Conservation (phyloP, 2,888 invertebrate genomes). For the Lycocerus yunnanus region DNA sequence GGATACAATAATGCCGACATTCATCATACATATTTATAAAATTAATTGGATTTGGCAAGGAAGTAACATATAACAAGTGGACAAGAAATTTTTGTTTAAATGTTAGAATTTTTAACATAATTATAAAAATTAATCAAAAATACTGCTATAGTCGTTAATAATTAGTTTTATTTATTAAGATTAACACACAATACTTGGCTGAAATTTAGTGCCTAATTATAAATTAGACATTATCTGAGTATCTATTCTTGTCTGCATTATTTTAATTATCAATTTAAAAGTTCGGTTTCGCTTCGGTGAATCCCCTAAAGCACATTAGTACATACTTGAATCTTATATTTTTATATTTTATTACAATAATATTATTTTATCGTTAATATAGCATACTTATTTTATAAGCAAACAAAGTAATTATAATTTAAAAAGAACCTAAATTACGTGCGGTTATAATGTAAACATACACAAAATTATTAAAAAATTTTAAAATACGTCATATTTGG, state of each 20-base stretch:
- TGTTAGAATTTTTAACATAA: neutral
- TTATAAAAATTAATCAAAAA: neutral
- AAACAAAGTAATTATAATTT: conserved; percentile 1
- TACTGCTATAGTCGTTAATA: conserved; percentile 1
- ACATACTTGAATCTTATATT: neutral
- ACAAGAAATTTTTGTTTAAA: neutral
- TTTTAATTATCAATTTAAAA: conserved; percentile 25
- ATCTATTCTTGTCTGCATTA: conserved; percentile 14
- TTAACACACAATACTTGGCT: conserved; percentile 23
- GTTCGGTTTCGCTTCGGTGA: conserved; percentile 8
- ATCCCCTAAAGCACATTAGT: neutral
- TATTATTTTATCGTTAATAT: conserved; percentile 1
- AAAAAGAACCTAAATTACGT: neutral
- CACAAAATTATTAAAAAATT: neutral
- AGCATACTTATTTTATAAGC: conserved; percentile 1
- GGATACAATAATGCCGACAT: neutral
- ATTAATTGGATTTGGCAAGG: neutral
- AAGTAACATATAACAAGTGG: neutral
- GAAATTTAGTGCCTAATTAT: conserved; percentile 17
- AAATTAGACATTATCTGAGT: conserved; percentile 11
- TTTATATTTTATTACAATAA: neutral
- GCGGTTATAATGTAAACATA: neutral
- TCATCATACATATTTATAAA: neutral
- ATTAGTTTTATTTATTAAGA: conserved; percentile 9
- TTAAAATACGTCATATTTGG: neutral